Percentiles rank a stretch among this genome's conserved stretches.
These are phyloP conservation scores for Dasypolia templi DNA, from an alignment of 2,888 invertebrate genomes.

Conservation along the genomic window DNA sequence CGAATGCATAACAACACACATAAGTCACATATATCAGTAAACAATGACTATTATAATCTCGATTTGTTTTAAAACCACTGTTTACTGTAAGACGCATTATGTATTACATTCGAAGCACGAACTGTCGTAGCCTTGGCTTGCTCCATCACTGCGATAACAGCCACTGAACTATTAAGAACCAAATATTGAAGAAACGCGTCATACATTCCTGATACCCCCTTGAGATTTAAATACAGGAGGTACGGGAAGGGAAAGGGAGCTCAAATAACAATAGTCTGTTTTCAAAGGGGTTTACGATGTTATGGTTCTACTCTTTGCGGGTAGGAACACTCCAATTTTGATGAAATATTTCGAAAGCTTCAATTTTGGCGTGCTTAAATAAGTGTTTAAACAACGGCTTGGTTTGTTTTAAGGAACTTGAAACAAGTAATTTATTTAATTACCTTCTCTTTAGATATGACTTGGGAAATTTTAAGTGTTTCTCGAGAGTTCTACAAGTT, in stretches of 20 bases:
- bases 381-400: constrained; percentile 47
- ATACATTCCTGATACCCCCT: constrained; percentile 34
- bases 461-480: constrained; percentile 18
- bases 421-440: constrained; percentile 54
- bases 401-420: constrained; percentile 40
- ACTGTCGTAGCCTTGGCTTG: constrained; percentile 72
- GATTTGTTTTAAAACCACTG: constrained; percentile 64
- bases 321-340: constrained; percentile 55
- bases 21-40: constrained; percentile 44
- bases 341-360: constrained; percentile 61
- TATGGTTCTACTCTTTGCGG: constrained; percentile 70
- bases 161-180: constrained; percentile 66
- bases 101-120: constrained; percentile 77
- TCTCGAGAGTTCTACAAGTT: constrained; percentile 24
- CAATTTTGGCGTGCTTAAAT: constrained; percentile 39
- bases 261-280: constrained; percentile 61
- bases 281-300: constrained; percentile 70
- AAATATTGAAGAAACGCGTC: constrained; percentile 31
- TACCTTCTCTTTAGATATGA: constrained; percentile 36
- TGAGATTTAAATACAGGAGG: constrained; percentile 18
- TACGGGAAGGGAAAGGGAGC: constrained; percentile 44
- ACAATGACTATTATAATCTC: constrained; percentile 63
- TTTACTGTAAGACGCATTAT: constrained; percentile 69
- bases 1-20: constrained; percentile 22
- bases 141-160: constrained; percentile 75